A percentile compares a stretch with the other conserved stretches of the same genome.
Conservation (phyloP, 2,113 vertebrate species). For the Tachysurus vachellii region DNA sequence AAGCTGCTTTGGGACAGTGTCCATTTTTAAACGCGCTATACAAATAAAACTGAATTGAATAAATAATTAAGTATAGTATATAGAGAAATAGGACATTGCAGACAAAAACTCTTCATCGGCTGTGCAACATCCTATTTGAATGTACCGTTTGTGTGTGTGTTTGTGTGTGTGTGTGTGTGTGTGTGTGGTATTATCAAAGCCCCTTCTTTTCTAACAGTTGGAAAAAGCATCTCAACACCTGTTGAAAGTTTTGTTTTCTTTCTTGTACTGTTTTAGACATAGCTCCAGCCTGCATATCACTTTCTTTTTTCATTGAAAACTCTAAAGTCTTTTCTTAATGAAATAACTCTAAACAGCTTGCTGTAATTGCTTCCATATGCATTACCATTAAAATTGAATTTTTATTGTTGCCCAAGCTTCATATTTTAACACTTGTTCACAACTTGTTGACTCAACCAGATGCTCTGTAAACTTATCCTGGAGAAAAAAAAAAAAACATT, state of each 20-base stretch:
- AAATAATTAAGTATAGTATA: neutral
- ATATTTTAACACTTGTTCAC: neutral
- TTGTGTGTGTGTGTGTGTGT: neutral
- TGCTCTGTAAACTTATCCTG: neutral
- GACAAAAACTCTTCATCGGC: neutral
- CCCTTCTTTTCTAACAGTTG: conserved; percentile 31
- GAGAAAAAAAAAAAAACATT: too few species aligned
- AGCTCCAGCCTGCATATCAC: neutral
- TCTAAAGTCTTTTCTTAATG: neutral
- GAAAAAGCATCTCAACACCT: conserved; percentile 39
- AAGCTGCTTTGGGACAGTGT: too few species aligned
- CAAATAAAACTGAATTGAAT: too few species aligned
- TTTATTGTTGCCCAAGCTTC: neutral
- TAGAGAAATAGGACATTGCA: neutral
- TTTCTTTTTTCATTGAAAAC: neutral
- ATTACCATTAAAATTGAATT: neutral
- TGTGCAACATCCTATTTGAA: neutral
- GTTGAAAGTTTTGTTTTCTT: conserved; percentile 12
- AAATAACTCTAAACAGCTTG: too few species aligned
- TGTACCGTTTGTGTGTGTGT: neutral
- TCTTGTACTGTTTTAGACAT: neutral
- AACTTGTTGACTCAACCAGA: neutral
- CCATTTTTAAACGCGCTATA: too few species aligned
- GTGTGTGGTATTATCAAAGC: conserved; percentile 30
- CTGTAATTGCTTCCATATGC: neutral